Percentiles rank a stretch among this genome's conserved stretches.
phyloP scores from a whole-genome alignment of 1,140 invertebrate species.

The Brachionus koreanus region DNA sequence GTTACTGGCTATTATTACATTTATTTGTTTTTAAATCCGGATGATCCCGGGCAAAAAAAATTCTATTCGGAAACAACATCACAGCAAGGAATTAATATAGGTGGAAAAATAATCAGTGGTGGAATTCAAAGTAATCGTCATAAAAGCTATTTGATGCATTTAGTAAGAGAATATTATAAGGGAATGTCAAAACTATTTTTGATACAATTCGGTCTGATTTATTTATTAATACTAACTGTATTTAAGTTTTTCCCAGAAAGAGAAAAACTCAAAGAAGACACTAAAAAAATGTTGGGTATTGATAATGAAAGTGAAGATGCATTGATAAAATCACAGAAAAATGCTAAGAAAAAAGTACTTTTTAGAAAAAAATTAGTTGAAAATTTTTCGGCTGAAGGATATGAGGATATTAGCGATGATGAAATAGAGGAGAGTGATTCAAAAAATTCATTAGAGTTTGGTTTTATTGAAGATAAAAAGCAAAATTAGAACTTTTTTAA shows the following conservation, averaged over 20 bases:
- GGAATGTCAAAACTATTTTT: conserved; percentile 24
- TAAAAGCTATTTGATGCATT: conserved; percentile 43
- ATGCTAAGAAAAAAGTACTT: background rate
- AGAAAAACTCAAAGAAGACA: conserved; percentile 43
- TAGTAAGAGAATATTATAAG: conserved; percentile 34
- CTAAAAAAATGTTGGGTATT: background rate
- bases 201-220: conserved; percentile 6
- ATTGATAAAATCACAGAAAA: background rate
- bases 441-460: background rate
- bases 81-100: conserved; percentile 8
- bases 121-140: conserved; percentile 42
- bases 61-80: conserved; percentile 24
- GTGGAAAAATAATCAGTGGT: conserved; percentile 28
- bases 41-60: conserved; percentile 36
- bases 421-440: background rate
- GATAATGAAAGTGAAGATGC: background rate
- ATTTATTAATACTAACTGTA: conserved; percentile 23
- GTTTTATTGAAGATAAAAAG: background rate
- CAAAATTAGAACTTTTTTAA: background rate
- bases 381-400: background rate
- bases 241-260: conserved; percentile 43
- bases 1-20: conserved; percentile 27
- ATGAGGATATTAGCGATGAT: background rate
- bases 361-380: background rate
- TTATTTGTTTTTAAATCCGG: conserved; percentile 25